Evolutionary conservation across 2,797 vertebrate species (phyloP).

Genomic region (Coregonus sp.): DNA sequence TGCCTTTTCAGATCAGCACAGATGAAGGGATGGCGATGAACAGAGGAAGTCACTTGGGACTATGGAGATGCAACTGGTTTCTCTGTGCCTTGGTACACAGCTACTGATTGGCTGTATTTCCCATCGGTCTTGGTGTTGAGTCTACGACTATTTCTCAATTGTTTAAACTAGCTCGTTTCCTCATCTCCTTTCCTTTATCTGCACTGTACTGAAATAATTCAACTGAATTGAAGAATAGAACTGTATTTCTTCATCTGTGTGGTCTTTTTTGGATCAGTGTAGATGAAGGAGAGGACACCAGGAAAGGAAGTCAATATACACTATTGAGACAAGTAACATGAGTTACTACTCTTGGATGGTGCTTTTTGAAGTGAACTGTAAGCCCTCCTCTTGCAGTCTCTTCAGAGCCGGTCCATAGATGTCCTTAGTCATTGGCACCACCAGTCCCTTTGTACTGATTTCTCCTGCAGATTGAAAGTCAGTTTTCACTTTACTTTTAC

Average conservation of each 20-base stretch:
- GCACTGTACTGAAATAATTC: not conserved
- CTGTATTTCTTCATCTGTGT: too few species aligned
- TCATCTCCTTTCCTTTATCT: not conserved
- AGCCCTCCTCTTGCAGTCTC: slow-evolving; percentile 85
- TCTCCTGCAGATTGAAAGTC: slow-evolving; percentile 78
- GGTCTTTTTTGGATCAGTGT: not conserved
- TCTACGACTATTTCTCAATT: not conserved
- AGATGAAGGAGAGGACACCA: not conserved
- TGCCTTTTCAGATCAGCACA: not conserved
- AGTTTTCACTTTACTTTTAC: not conserved
- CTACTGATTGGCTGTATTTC: not conserved
- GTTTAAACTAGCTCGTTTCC: not conserved
- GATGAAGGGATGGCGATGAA: not conserved
- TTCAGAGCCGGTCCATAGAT: slow-evolving; percentile 85
- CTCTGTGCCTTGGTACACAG: not conserved
- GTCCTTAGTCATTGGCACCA: slow-evolving; percentile 85
- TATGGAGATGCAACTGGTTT: not conserved
- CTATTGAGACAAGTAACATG: not conserved
- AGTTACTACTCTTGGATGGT: slow-evolving; percentile 67
- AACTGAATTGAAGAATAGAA: not conserved
- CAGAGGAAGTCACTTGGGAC: not conserved
- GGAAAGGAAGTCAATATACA: not conserved
- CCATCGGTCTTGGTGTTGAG: not conserved
- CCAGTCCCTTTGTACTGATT: slow-evolving; percentile 85
- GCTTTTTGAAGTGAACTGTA: slow-evolving; percentile 81